Evolutionary conservation across 2,888 invertebrate species (phyloP).

Genomic region (Hipparchia sbordonii): DNA sequence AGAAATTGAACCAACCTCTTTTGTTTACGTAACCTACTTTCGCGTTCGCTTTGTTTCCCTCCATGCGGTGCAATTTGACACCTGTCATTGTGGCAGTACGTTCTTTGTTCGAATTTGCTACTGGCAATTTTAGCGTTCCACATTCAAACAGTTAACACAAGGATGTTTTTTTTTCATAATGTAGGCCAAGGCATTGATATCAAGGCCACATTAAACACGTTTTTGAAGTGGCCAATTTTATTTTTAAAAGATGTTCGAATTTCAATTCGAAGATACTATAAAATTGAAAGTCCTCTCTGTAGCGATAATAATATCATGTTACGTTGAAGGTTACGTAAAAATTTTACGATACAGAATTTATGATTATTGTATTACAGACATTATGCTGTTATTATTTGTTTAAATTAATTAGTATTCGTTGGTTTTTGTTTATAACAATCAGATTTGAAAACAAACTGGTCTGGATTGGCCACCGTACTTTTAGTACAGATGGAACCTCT

Average conservation of each 20-base stretch:
- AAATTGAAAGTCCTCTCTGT: slow-evolving; percentile 6
- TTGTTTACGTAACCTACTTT: slow-evolving; percentile 61
- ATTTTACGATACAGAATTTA: background rate
- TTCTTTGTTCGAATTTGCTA: slow-evolving; percentile 41
- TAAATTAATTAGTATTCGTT: background rate
- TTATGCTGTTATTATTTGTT: background rate
- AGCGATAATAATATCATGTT: background rate
- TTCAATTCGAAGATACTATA: background rate
- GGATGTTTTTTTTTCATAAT: slow-evolving; percentile 42
- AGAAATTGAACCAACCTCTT: slow-evolving; percentile 26
- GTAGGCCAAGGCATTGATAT: slow-evolving; percentile 45
- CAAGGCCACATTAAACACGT: slow-evolving; percentile 40
- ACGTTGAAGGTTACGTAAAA: slow-evolving; percentile 13
- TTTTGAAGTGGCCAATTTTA: slow-evolving; percentile 5
- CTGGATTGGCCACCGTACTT: no score
- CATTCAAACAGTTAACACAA: slow-evolving; percentile 46
- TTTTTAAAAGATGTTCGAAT: slow-evolving; percentile 6
- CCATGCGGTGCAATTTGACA: slow-evolving; percentile 53
- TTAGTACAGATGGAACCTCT: no score
- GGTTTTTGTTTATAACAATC: background rate
- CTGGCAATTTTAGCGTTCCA: slow-evolving; percentile 36
- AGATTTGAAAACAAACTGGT: no score
- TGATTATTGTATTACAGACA: background rate
- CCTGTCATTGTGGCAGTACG: slow-evolving; percentile 52
- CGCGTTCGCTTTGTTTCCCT: slow-evolving; percentile 61